Conservation (phyloP, 2,113 vertebrate genomes). For the Xenus cinereus region DNA sequence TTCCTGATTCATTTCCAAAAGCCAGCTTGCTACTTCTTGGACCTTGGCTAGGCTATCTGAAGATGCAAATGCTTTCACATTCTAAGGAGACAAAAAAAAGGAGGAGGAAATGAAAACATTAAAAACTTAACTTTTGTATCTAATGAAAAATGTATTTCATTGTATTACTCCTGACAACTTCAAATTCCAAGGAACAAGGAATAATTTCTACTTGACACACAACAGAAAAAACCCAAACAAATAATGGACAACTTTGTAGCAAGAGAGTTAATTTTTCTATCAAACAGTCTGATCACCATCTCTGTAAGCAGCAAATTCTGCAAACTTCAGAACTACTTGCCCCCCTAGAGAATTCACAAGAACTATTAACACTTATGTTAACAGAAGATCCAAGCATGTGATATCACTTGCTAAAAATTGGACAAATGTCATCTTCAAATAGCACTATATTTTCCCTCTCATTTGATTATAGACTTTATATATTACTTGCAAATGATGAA, state of each 20-base stretch:
- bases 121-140: too few relatives aligned
- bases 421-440: not conserved
- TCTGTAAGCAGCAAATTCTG: not conserved
- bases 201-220: not conserved
- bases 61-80: slow-evolving; percentile 97
- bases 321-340: not conserved
- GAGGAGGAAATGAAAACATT: too few relatives aligned
- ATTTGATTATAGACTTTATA: not conserved
- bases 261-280: not conserved
- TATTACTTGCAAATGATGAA: not conserved
- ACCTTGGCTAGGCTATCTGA: slow-evolving; percentile 99
- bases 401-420: not conserved
- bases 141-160: not conserved
- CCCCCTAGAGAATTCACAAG: not conserved
- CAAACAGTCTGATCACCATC: not conserved
- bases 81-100: slow-evolving; percentile 74
- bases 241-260: not conserved
- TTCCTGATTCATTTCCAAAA: slow-evolving; percentile 99
- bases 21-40: slow-evolving; percentile 99
- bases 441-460: not conserved
- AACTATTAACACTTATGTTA: not conserved
- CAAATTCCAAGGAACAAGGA: not conserved
- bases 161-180: not conserved
- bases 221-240: not conserved
- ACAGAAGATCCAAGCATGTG: not conserved